These are phyloP conservation scores for Pegoplata infirma DNA, from an alignment of 2,888 invertebrate species.

Conservation along the genomic window DNA sequence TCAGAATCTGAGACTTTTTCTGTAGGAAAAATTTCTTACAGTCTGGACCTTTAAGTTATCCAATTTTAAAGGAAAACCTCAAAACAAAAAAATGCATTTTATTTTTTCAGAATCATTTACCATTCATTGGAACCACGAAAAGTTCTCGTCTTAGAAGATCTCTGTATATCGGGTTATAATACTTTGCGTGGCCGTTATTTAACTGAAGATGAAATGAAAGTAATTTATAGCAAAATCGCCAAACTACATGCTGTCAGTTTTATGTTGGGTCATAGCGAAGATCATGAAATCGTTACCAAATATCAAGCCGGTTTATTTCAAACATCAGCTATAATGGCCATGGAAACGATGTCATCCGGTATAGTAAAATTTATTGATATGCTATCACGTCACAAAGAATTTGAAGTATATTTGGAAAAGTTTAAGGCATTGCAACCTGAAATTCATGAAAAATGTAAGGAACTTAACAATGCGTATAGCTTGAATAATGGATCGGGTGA, in stretches of 20 bases:
- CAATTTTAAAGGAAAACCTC: no score
- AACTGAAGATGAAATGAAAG: slow-evolving; percentile 55
- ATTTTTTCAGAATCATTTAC: slow-evolving; percentile 50
- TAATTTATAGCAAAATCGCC: slow-evolving; percentile 59
- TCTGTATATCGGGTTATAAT: slow-evolving; percentile 39
- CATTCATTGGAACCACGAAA: slow-evolving; percentile 57
- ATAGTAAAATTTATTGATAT: slow-evolving; percentile 64
- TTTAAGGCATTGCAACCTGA: slow-evolving; percentile 48
- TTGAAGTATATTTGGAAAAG: slow-evolving; percentile 63
- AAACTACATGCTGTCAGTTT: slow-evolving; percentile 63
- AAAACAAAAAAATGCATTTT: not conserved
- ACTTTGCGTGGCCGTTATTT: slow-evolving; percentile 49
- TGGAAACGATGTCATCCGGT: slow-evolving; percentile 49
- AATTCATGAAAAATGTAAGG: not conserved
- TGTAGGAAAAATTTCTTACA: no score
- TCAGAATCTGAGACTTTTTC: no score
- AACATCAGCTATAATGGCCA: not conserved
- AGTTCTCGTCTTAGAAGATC: slow-evolving; percentile 58
- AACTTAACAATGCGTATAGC: not conserved
- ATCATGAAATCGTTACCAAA: slow-evolving; percentile 39
- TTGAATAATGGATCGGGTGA: not conserved
- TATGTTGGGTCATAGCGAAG: slow-evolving; percentile 51
- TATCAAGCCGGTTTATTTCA: slow-evolving; percentile 15
- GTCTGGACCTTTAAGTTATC: no score
- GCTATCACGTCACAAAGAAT: slow-evolving; percentile 48